phyloP scores from a whole-genome alignment of 2,888 invertebrate genomes.

The Cyaniris semiargus region DNA sequence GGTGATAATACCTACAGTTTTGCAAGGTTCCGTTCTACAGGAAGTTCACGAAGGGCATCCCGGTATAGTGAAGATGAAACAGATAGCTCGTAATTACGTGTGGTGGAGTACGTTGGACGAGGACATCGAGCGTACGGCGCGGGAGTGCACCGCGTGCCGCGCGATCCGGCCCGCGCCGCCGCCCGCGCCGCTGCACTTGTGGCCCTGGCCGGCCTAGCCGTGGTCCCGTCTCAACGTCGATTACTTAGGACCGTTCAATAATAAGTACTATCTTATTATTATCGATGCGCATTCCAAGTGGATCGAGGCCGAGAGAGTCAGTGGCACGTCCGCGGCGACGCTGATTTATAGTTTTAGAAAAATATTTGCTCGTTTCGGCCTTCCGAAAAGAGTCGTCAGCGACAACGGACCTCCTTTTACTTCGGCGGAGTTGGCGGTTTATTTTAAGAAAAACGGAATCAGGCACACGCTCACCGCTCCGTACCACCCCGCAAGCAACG shows the following conservation, averaged over 20 bases:
- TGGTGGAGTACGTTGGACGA: slow-evolving; percentile 30
- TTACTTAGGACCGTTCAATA: too few species aligned
- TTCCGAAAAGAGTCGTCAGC: too few species aligned
- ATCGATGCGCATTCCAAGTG: too few species aligned
- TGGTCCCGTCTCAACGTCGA: slow-evolving; percentile 4
- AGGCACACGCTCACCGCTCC: slow-evolving; percentile 38
- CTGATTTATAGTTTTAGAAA: too few species aligned
- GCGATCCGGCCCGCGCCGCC: neutral
- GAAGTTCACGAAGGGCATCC: slow-evolving; percentile 32
- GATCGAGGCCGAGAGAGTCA: too few species aligned
- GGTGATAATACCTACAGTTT: slow-evolving; percentile 23
- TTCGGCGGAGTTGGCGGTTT: too few species aligned
- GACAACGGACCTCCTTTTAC: too few species aligned
- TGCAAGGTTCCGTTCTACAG: neutral
- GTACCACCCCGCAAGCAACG: slow-evolving; percentile 40
- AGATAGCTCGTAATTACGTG: slow-evolving; percentile 23
- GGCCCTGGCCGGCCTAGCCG: neutral
- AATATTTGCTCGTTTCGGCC: too few species aligned
- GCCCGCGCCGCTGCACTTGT: neutral
- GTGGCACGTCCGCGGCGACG: too few species aligned
- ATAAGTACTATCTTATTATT: too few species aligned
- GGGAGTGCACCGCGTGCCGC: slow-evolving; percentile 1
- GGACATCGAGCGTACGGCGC: slow-evolving; percentile 12
- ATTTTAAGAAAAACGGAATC: too few species aligned
- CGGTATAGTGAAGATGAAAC: slow-evolving; percentile 32